A percentile compares a stretch with the other conserved stretches of the same genome.
phyloP scores from a whole-genome alignment of 2,888 invertebrate genomes.

The Tiliacea citrago region DNA sequence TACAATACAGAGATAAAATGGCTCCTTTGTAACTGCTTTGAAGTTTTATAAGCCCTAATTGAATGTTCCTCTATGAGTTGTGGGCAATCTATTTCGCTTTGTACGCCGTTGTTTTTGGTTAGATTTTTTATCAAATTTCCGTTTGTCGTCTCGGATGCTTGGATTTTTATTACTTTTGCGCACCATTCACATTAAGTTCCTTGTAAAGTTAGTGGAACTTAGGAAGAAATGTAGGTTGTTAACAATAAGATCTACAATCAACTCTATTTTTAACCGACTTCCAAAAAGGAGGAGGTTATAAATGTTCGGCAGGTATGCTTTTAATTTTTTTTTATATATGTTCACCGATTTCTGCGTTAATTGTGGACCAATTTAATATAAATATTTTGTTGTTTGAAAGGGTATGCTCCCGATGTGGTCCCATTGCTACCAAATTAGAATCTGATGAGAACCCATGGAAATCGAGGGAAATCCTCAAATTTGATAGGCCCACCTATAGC shows the following conservation, averaged over 20 bases:
- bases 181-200: background rate
- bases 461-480: too few species aligned
- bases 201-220: background rate
- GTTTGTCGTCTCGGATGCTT: constrained; percentile 17
- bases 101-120: constrained; percentile 11
- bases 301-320: too few species aligned
- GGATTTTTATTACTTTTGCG: constrained; percentile 4
- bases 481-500: too few species aligned
- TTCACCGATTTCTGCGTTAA: too few species aligned
- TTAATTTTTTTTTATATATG: too few species aligned
- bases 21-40: constrained; percentile 39
- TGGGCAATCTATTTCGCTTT: constrained; percentile 17
- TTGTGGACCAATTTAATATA: too few species aligned
- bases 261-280: too few species aligned
- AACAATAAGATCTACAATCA: background rate
- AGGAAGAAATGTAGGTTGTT: background rate
- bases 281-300: too few species aligned
- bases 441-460: too few species aligned
- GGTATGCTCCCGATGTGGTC: too few species aligned
- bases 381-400: too few species aligned
- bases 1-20: constrained; percentile 42
- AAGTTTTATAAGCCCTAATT: constrained; percentile 41
- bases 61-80: constrained; percentile 40
- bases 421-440: too few species aligned
- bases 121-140: constrained; percentile 24